Percentiles rank a stretch among this genome's conserved stretches.
Conservation (phyloP, 2,797 vertebrate species). For the Neosilurus hyrtlii region DNA sequence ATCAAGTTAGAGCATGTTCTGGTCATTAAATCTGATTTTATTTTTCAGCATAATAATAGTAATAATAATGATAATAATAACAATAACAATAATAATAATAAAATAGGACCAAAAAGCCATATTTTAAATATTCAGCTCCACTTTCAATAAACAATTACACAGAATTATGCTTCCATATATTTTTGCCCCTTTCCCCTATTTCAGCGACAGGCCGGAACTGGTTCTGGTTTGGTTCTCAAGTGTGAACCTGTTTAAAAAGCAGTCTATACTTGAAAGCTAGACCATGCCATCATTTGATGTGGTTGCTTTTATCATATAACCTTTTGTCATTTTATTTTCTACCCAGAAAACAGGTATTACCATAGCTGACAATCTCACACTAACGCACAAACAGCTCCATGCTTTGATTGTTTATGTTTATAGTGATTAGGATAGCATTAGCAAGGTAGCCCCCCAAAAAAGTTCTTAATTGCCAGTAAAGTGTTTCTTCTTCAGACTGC, state of each 20-base stretch:
- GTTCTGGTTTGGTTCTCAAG: not conserved
- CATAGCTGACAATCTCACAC: not conserved
- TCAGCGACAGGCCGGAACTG: not conserved
- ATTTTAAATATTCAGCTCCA: not conserved
- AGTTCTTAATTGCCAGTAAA: constrained; percentile 10
- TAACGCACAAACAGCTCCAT: not conserved
- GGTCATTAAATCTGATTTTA: constrained; percentile 57
- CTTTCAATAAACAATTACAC: not conserved
- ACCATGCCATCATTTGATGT: not conserved
- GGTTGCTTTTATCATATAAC: too few relatives aligned
- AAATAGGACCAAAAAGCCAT: constrained; percentile 23
- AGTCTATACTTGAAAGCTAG: not conserved
- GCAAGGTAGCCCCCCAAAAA: not conserved
- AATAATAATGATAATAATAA: not conserved
- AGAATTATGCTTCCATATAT: constrained; percentile 21
- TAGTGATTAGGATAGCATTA: not conserved
- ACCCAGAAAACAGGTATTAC: not conserved
- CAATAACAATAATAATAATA: constrained; percentile 10
- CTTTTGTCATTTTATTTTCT: not conserved
- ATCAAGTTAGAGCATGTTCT: constrained; percentile 44
- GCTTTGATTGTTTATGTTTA: not conserved
- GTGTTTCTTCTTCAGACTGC: constrained; percentile 4
- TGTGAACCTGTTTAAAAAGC: not conserved
- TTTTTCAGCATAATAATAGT: not conserved
- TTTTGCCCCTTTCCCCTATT: not conserved